Evolutionary conservation across 2,113 vertebrate species (phyloP).

Genomic region (Pituophis catenifer): DNA sequence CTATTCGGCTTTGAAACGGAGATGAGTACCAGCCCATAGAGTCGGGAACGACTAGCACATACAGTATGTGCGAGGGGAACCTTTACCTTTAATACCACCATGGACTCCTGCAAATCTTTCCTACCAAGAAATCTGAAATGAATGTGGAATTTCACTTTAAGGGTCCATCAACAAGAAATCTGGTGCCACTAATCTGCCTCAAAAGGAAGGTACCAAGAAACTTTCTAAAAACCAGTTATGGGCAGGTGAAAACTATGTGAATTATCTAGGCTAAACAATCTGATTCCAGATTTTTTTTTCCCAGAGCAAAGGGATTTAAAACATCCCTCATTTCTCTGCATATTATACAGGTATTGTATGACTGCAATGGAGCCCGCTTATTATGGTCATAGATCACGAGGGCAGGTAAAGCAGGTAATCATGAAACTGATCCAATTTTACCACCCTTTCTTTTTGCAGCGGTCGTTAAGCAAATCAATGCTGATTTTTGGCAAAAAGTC

Average conservation of each 20-base stretch:
- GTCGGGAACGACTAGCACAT: too few species aligned
- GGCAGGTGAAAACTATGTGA: not conserved
- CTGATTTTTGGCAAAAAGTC: too few species aligned
- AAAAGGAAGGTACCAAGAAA: not conserved
- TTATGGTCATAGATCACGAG: too few species aligned
- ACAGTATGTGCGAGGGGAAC: too few species aligned
- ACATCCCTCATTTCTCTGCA: not conserved
- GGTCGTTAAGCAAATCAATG: too few species aligned
- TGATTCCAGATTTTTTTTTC: not conserved
- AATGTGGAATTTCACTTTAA: not conserved
- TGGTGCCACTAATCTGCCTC: not conserved
- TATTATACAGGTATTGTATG: not conserved
- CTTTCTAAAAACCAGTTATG: not conserved
- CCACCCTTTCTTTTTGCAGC: too few species aligned
- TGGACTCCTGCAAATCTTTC: not conserved
- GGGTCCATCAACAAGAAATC: not conserved
- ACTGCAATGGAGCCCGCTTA: too few species aligned
- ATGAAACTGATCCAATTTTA: too few species aligned
- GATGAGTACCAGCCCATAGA: too few species aligned
- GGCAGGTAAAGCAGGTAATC: too few species aligned
- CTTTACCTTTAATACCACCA: not conserved
- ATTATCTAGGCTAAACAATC: too few species aligned
- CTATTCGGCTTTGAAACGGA: too few species aligned
- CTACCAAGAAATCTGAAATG: not conserved
- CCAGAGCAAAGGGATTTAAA: not conserved